Base-by-base conservation (phyloP, 2,888 invertebrate species). In the Eupithecia centaureata region DNA sequence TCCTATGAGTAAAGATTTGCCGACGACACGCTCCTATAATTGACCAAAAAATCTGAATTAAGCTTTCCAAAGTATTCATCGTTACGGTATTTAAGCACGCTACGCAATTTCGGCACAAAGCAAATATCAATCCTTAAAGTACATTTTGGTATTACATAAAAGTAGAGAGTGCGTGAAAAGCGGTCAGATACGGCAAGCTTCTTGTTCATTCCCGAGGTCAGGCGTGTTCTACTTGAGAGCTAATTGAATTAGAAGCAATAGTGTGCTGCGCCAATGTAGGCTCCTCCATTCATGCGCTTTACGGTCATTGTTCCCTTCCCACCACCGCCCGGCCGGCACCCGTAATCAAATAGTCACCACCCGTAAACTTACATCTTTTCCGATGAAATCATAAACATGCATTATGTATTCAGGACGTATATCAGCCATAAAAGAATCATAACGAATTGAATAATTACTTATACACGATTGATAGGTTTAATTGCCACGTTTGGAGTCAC, bases 191-290 rank as follows among this genome's bases (percentile, higher is more conserved):
- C 75, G 77, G 74, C 70, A 67, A 68, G 67, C 47, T 66, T 51
- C 58, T 66, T 62, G 67, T 65, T 65, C 56, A 74, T 69, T 70
- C 76, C 77, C 79, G 77, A 77, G 78, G 79, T 79, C 79, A 75
- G 76, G 80, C 84, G 83, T 83, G 90, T 86, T 90, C 90, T 82
- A 90, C 86, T 90, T 89, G 87, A 84, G 83, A 77, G 74, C 81
- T 91, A 92, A 92, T 92, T 92, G 81, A 92, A 92, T 92, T 92
- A 92, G 86, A 83, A 84, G 84, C 90, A 89, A 90, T 88, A 86
- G 79, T 77, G 72, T 77, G 68, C 73, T 77, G 73, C 77, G 76
- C 77, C 80, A 78, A 76, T 79, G 71, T 79, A 80, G 78, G 81
- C 82, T 80, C 79, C 76, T 80, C 78, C 78, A 76, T 78, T 75